Base-by-base conservation (phyloP, 2,797 vertebrate genomes). In the Rhincodon typus region DNA sequence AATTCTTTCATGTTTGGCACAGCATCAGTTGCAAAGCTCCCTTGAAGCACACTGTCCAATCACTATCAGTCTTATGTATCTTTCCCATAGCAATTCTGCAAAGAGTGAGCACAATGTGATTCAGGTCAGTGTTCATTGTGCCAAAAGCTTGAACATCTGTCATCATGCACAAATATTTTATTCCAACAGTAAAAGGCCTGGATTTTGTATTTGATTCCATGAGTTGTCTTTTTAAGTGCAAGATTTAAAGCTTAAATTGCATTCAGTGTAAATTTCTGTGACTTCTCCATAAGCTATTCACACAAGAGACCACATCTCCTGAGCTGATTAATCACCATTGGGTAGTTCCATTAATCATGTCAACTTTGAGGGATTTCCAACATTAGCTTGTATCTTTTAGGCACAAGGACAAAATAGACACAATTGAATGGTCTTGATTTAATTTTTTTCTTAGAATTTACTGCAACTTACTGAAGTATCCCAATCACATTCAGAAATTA, bases 11-110 rank as follows among this genome's bases (percentile, higher is more conserved):
- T 42, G 93, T 70, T 67, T 94, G 93, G 67, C 67, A 70, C 2
- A 4, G 66, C 91, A 72, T 70, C 93, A 94, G 38, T 94, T 38
- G 46, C 93, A 94, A 19, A 27, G 38, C n/a, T 94, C 67, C 67
- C 38, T 38, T 25, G 38, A 3, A 67, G 38, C 66, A 12, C 25
- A 12, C 67, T 94, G 66, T 72, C 93, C 70, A 67, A 42, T 94
- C 67, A 13, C 66, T 94, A 67, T 94, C 66, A 70, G 93, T 25
- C n/a, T 69, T 93, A 62, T 93, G 90, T 93, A 42, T 93, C 66
- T 66, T 23, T 67, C n/a, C 66, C n/a, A 94, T 27, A 30, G 38
- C 42, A 70, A 94, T 70, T 25, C 13, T 94, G 19, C 27, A 38
- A 69, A 94, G 38, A 70, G 91, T 69, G 93, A 72, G 8, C 23